Percentiles rank a stretch among this genome's conserved stretches.
These are phyloP conservation scores for Misgurnus mizolepis DNA, from an alignment of 2,113 vertebrate genomes.

Conservation along the genomic window DNA sequence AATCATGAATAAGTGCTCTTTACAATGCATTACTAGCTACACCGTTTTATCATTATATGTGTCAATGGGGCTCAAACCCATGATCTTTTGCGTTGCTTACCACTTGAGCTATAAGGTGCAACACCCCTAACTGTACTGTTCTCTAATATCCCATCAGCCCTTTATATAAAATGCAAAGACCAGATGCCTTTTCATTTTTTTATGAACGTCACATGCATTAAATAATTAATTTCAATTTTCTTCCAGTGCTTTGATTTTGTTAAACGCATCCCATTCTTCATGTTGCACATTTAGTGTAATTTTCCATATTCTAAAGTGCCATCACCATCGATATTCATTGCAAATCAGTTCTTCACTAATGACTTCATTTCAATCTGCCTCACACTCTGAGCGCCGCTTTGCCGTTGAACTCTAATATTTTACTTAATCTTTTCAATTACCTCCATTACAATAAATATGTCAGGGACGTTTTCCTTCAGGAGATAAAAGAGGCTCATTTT, in stretches of 20 bases:
- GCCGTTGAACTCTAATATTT: background rate
- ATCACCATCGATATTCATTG: background rate
- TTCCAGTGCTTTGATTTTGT: background rate
- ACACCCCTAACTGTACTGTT: background rate
- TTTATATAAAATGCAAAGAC: background rate
- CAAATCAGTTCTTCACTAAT: conserved; percentile 26
- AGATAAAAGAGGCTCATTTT: conserved; percentile 4
- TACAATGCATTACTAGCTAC: no score
- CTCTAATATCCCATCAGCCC: background rate
- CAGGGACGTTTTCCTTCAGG: background rate
- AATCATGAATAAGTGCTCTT: no score
- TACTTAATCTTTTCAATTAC: conserved; percentile 34
- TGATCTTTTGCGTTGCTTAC: no score
- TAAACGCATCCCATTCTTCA: background rate
- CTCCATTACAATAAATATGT: background rate
- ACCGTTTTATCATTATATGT: no score
- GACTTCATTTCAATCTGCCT: conserved; percentile 23
- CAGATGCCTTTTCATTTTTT: background rate
- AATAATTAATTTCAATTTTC: background rate
- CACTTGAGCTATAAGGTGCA: no score
- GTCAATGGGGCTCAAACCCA: no score
- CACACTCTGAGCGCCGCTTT: background rate
- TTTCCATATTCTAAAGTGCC: conserved; percentile 7
- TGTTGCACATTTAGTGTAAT: conserved; percentile 8
- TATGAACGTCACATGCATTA: background rate